Evolutionary conservation across 2,113 vertebrate genomes (phyloP).

Genomic region (Ctenodactylus gundi): DNA sequence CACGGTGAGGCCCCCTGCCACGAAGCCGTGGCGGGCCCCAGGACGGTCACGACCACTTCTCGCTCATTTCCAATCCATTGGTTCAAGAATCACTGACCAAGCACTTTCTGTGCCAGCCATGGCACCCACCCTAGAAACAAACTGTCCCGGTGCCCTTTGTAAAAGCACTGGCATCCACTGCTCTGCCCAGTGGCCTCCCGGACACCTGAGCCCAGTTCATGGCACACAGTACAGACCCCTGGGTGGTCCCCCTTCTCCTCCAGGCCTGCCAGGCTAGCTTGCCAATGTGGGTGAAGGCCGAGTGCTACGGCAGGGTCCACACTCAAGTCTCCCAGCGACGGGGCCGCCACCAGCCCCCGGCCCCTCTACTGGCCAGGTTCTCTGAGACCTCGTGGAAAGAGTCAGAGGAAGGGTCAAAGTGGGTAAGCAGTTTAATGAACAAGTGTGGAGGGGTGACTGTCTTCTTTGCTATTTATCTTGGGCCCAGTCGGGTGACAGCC

Average conservation of each 20-base stretch:
- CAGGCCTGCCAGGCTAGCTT: background rate
- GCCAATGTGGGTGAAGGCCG: background rate
- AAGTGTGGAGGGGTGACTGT: too few relatives aligned
- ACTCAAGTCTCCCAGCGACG: rapidly evolving
- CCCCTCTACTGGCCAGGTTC: background rate
- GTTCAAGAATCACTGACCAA: background rate
- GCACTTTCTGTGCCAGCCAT: background rate
- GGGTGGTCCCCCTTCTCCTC: background rate
- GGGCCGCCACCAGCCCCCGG: background rate
- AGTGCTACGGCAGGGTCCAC: too few relatives aligned
- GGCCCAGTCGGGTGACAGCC: background rate
- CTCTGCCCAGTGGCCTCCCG: background rate
- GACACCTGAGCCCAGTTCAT: background rate
- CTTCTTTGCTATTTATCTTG: rapidly evolving
- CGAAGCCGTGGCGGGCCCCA: background rate
- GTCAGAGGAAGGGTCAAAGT: background rate
- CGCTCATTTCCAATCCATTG: rapidly evolving
- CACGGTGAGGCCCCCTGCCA: background rate
- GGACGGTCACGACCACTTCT: background rate
- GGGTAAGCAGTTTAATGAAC: rapidly evolving
- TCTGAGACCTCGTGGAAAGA: background rate
- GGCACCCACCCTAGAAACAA: background rate
- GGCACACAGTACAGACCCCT: background rate
- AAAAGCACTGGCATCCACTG: background rate
- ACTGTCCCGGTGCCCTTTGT: rapidly evolving